Conservation (phyloP, 2,797 vertebrate genomes). For the Chromis chromis region DNA sequence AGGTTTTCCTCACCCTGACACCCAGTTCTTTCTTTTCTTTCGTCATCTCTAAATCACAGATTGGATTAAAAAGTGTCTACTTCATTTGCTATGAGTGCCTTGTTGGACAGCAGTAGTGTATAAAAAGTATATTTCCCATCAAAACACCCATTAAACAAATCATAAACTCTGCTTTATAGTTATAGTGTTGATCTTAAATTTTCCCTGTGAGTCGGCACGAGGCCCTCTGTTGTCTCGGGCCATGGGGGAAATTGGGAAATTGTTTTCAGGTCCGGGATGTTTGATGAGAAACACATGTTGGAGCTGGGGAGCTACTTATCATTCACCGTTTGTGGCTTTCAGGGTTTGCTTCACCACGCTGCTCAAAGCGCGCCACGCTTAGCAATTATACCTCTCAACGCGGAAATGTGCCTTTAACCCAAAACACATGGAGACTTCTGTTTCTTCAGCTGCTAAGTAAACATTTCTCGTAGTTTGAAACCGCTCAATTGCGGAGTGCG, state of each 20-base stretch:
- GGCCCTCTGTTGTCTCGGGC: slow-evolving; percentile 87
- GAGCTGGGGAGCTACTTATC: slow-evolving; percentile 81
- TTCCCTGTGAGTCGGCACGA: slow-evolving; percentile 81
- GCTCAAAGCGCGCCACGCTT: slow-evolving; percentile 80
- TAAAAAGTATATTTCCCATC: slow-evolving; percentile 88
- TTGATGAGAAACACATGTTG: slow-evolving; percentile 94
- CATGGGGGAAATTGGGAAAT: slow-evolving; percentile 92
- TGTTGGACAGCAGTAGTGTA: slow-evolving; percentile 84
- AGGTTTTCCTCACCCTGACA: not conserved
- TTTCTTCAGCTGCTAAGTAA: slow-evolving; percentile 93
- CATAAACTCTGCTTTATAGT: slow-evolving; percentile 86
- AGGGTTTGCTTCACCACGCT: slow-evolving; percentile 80
- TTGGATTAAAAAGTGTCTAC: slow-evolving; percentile 82
- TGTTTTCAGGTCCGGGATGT: slow-evolving; percentile 88
- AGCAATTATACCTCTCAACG: slow-evolving; percentile 85
- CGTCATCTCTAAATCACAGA: slow-evolving; percentile 78
- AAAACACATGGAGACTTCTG: slow-evolving; percentile 91
- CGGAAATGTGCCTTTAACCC: slow-evolving; percentile 90
- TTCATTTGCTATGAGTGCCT: slow-evolving; percentile 86
- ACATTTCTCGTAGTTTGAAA: slow-evolving; percentile 85
- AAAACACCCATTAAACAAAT: slow-evolving; percentile 87
- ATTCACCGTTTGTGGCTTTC: slow-evolving; percentile 84
- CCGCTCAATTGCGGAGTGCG: slow-evolving; percentile 75
- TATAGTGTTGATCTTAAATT: slow-evolving; percentile 84
- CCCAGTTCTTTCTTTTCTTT: slow-evolving; percentile 50